phyloP scores from a whole-genome alignment of 2,113 vertebrate genomes.

The Siniperca chuatsi region DNA sequence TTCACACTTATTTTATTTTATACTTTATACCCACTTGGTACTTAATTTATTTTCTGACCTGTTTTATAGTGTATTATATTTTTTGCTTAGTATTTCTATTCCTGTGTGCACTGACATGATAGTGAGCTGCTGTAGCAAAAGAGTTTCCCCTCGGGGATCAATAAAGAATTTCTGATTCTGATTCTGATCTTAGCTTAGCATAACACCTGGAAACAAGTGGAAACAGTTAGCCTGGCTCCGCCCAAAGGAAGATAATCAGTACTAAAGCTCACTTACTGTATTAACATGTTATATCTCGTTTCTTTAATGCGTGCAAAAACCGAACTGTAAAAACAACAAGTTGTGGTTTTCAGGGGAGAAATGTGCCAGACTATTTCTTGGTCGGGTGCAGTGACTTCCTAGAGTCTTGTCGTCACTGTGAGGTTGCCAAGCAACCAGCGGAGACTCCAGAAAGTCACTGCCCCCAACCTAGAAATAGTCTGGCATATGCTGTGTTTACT shows the following conservation, averaged over 20 bases:
- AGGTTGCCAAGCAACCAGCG: not conserved
- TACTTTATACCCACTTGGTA: too few relatives aligned
- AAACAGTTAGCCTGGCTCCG: not conserved
- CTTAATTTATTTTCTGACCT: too few relatives aligned
- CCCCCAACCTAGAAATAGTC: too few relatives aligned
- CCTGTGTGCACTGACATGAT: too few relatives aligned
- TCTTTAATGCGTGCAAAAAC: not conserved
- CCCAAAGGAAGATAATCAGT: not conserved
- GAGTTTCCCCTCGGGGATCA: too few relatives aligned
- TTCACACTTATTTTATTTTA: too few relatives aligned
- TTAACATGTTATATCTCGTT: not conserved
- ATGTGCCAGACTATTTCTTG: not conserved
- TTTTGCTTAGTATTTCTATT: too few relatives aligned
- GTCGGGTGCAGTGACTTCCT: not conserved
- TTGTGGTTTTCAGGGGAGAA: not conserved
- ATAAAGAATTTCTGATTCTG: too few relatives aligned
- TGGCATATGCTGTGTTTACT: not conserved
- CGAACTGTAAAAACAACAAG: not conserved
- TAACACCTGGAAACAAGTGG: not conserved
- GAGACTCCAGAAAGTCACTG: not conserved
- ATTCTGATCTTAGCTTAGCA: not conserved
- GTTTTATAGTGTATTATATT: too few relatives aligned
- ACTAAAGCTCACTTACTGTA: not conserved
- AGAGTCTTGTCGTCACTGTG: not conserved
- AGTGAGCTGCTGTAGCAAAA: too few relatives aligned